phyloP scores from a whole-genome alignment of 2,888 invertebrate genomes.

The Clostera curtula region DNA sequence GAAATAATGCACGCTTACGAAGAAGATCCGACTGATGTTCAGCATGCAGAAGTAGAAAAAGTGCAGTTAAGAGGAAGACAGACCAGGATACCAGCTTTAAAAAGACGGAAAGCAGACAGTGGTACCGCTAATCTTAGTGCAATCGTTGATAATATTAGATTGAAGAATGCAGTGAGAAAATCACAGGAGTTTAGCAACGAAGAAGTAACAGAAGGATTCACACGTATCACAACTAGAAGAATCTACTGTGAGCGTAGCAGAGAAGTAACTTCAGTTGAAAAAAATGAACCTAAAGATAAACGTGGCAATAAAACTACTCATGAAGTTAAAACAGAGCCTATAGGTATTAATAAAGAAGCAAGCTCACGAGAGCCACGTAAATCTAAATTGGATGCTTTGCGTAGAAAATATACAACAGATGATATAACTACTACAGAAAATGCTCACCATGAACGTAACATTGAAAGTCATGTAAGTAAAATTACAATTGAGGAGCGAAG shows the following conservation, averaged over 20 bases:
- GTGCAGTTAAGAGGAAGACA: too few species aligned
- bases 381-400: too few species aligned
- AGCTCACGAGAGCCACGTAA: too few species aligned
- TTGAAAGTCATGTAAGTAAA: too few species aligned
- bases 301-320: too few species aligned
- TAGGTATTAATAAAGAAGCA: too few species aligned
- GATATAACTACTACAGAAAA: too few species aligned
- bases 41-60: conserved; percentile 22
- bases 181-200: neutral
- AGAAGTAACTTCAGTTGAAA: conserved; percentile 8
- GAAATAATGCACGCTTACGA: conserved; percentile 61
- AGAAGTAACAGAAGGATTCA: conserved; percentile 1
- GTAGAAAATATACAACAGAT: too few species aligned
- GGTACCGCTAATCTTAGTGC: conserved; percentile 1
- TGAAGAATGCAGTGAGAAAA: conserved; percentile 1
- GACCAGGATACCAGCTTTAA: conserved; percentile 48
- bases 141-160: neutral
- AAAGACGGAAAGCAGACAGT: conserved; percentile 34
- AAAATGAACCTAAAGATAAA: conserved; percentile 9
- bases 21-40: conserved; percentile 22
- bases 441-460: too few species aligned
- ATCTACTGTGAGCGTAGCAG: neutral
- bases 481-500: too few species aligned
- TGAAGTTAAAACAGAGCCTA: too few species aligned
- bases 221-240: neutral